These are phyloP conservation scores for Tachuris rubrigastra DNA, from an alignment of 2,113 vertebrate genomes.

Conservation along the genomic window DNA sequence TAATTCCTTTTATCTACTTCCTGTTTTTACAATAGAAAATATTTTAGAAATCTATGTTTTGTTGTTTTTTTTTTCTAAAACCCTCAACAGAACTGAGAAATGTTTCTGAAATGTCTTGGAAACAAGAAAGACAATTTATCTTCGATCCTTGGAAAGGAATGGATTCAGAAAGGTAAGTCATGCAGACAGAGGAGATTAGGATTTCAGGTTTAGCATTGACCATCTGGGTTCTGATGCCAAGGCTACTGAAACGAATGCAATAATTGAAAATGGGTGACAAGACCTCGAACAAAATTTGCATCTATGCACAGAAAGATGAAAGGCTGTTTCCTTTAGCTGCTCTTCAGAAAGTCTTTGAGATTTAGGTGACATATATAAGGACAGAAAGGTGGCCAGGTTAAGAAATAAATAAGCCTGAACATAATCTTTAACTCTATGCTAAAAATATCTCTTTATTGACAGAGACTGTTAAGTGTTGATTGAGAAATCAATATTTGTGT, in stretches of 20 bases:
- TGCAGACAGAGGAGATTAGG: background rate
- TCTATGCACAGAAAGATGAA: background rate
- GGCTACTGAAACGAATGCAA: background rate
- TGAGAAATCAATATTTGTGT: background rate
- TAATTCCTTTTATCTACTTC: background rate
- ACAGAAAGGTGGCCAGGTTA: background rate
- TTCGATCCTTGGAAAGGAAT: background rate
- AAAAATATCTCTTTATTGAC: background rate
- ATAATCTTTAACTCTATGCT: background rate
- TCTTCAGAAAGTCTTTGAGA: background rate
- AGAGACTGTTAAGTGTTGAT: background rate
- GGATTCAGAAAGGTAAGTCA: background rate
- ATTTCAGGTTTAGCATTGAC: background rate
- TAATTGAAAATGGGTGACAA: background rate
- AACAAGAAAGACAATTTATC: background rate
- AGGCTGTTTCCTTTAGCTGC: background rate
- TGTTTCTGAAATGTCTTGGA: background rate
- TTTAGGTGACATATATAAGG: background rate
- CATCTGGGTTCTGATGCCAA: background rate
- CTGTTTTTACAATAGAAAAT: background rate
- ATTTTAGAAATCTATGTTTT: background rate
- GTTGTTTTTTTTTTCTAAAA: background rate
- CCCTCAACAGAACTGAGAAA: background rate
- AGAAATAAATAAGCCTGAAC: background rate
- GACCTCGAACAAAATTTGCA: background rate